These are phyloP conservation scores for Setipinna tenuifilis DNA, from an alignment of 2,797 vertebrate genomes.

Conservation along the genomic window DNA sequence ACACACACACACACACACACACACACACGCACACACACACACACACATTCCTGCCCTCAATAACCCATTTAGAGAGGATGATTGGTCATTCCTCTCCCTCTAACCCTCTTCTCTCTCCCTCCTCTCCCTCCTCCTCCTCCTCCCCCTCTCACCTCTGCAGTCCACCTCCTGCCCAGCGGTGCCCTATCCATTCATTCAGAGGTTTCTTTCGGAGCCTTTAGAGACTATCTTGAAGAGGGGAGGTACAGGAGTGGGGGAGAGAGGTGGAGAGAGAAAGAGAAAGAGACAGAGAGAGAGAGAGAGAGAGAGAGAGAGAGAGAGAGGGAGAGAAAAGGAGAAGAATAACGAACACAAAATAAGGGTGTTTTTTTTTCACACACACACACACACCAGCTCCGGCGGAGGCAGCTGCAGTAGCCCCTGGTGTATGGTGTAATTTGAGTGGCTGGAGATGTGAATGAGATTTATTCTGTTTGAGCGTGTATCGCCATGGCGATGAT, in stretches of 20 bases:
- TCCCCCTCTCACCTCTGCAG: background rate
- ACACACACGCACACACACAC: too few relatives aligned
- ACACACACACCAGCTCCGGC: background rate
- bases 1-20: too few relatives aligned
- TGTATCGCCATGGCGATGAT: constrained; percentile 45
- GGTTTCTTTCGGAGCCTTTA: constrained; percentile 31
- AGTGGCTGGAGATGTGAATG: constrained; percentile 39
- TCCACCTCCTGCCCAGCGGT: constrained; percentile 1
- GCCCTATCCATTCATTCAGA: constrained; percentile 11
- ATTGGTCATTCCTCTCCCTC: constrained; percentile 8
- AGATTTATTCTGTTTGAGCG: constrained; percentile 37
- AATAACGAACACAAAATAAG: constrained; percentile 26
- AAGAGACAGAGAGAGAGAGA: background rate
- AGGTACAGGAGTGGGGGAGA: constrained; percentile 32
- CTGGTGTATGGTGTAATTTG: constrained; percentile 44
- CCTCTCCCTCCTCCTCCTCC: background rate
- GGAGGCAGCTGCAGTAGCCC: constrained; percentile 23
- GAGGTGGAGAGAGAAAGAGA: background rate
- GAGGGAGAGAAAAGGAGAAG: constrained; percentile 14
- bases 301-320: background rate
- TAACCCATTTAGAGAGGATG: constrained; percentile 12
- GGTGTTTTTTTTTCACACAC: constrained; percentile 29
- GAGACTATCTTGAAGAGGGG: constrained; percentile 4
- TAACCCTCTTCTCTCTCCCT: background rate
- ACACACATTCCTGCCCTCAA: constrained; percentile 1